phyloP scores from a whole-genome alignment of 2,113 vertebrate genomes.

The Toxotes jaculatrix region DNA sequence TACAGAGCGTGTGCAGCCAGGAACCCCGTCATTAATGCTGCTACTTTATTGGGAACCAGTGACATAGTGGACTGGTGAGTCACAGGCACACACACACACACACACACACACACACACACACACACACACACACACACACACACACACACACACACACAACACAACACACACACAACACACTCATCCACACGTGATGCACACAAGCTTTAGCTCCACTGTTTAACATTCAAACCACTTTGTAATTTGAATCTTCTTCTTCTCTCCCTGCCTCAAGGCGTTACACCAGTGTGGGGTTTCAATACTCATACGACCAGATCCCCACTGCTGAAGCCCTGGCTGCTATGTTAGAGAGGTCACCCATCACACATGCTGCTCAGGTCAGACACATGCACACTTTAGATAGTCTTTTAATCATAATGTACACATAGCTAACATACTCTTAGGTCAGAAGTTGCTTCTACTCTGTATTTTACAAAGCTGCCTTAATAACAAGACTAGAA shows the following conservation, averaged over 20 bases:
- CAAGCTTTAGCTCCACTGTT: neutral
- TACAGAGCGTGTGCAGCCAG: constrained; percentile 86
- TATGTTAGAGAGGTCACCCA: constrained; percentile 87
- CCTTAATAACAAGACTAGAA: neutral
- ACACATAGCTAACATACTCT: neutral
- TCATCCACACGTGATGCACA: neutral
- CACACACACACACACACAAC: too few species aligned
- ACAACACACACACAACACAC: too few species aligned
- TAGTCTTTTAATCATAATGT: neutral
- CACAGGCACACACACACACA: too few species aligned
- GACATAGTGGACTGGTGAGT: constrained; percentile 90
- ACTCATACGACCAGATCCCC: constrained; percentile 85
- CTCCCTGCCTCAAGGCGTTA: constrained; percentile 81
- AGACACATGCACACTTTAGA: constrained; percentile 9
- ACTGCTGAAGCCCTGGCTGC: constrained; percentile 76
- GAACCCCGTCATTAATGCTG: constrained; percentile 89
- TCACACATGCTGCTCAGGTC: constrained; percentile 83
- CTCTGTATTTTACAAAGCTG: neutral
- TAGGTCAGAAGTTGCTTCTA: neutral
- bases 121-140: too few species aligned
- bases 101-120: too few species aligned
- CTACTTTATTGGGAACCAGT: constrained; percentile 87
- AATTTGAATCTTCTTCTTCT: neutral
- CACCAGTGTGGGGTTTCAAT: constrained; percentile 83
- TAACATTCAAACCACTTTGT: neutral